These are phyloP conservation scores for Rhinoraja longicauda DNA, from an alignment of 2,797 vertebrate genomes.

Conservation along the genomic window DNA sequence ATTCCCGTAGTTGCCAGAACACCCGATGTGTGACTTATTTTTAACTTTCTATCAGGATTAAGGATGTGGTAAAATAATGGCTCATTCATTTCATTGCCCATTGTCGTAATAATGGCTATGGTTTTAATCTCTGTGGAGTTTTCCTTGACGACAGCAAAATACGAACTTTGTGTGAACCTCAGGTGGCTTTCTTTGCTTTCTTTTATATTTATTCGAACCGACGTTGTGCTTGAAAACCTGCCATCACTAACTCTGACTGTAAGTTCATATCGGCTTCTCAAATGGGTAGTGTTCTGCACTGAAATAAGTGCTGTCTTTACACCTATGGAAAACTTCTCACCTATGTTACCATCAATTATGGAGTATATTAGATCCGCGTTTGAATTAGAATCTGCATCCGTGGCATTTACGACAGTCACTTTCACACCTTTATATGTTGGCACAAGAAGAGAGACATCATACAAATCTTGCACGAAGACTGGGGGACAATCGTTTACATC, in stretches of 20 bases:
- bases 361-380: conserved; percentile 85
- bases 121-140: conserved; percentile 78
- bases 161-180: conserved; percentile 81
- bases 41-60: conserved; percentile 85
- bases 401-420: conserved; percentile 75
- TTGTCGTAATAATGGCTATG: conserved; percentile 75
- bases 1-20: conserved; percentile 86
- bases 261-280: conserved; percentile 90
- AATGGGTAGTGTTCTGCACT: conserved; percentile 83
- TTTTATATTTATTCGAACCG: conserved; percentile 82
- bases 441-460: conserved; percentile 74
- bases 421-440: conserved; percentile 88
- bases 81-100: conserved; percentile 89
- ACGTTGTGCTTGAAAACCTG: conserved; percentile 71
- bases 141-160: conserved; percentile 75
- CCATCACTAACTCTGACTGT: conserved; percentile 85
- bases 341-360: conserved; percentile 91
- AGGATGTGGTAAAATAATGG: conserved; percentile 87
- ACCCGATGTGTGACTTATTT: conserved; percentile 85
- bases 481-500: conserved; percentile 92
- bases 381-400: conserved; percentile 77
- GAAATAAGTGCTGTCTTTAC: conserved; percentile 69
- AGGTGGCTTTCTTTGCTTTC: conserved; percentile 81
- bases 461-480: conserved; percentile 73
- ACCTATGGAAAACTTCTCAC: conserved; percentile 86